A percentile compares a stretch with the other conserved stretches of the same genome.
Conservation (phyloP, 1,140 invertebrate genomes). For the Oreohelix idahoensis region DNA sequence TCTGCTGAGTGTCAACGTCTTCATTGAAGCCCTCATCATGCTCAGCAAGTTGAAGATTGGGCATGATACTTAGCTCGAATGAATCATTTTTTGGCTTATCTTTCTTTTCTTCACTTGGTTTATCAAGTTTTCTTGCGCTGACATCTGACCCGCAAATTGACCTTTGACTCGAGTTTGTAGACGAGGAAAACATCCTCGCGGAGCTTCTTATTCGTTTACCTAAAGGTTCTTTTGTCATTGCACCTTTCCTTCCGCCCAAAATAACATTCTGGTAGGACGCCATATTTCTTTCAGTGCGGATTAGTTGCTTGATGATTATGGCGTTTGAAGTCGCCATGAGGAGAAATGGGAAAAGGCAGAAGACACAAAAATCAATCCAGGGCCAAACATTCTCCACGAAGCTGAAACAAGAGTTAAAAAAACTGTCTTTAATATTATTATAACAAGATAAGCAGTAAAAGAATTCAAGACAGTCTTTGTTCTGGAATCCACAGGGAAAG, state of each 20-base stretch:
- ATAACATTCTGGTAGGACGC: not conserved
- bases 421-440: too few species aligned
- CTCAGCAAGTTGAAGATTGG: not conserved
- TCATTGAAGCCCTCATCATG: too few species aligned
- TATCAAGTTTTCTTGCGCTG: not conserved
- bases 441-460: too few species aligned
- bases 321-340: constrained; percentile 62
- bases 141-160: not conserved
- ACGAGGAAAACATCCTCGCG: not conserved
- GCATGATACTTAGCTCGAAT: not conserved
- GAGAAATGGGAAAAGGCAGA: constrained; percentile 63
- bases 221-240: not conserved
- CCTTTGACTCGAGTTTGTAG: not conserved
- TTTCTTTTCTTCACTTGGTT: not conserved
- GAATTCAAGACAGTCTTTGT: too few species aligned
- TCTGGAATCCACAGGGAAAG: too few species aligned
- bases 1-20: not conserved
- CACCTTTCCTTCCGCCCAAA: not conserved
- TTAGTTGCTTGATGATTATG: constrained; percentile 56
- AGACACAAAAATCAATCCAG: constrained; percentile 67
- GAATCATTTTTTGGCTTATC: not conserved
- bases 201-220: not conserved
- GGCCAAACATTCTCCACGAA: constrained; percentile 59
- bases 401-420: constrained; percentile 1
- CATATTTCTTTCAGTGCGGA: constrained; percentile 37